Evolutionary conservation across 2,797 vertebrate species (phyloP).

Genomic region (Rallus crepitans): DNA sequence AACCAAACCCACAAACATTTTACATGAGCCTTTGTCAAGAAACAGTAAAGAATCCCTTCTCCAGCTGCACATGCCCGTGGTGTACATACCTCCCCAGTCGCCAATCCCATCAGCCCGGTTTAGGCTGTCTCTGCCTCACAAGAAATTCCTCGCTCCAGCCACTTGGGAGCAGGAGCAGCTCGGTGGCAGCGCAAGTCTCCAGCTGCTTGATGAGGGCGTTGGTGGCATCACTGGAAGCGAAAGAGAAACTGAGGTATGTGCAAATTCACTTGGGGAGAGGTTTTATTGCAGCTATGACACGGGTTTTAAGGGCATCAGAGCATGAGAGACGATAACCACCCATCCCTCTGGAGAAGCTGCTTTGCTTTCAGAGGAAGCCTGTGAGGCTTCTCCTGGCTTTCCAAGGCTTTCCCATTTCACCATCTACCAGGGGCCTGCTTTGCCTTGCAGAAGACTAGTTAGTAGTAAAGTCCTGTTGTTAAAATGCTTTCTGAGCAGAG

Average conservation of each 20-base stretch:
- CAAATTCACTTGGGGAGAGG: not conserved
- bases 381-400: not conserved
- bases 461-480: not conserved
- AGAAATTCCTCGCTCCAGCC: not conserved
- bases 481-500: not conserved
- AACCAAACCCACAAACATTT: not conserved
- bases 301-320: not conserved
- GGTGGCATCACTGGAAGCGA: not conserved
- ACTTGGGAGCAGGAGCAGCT: constrained; percentile 38
- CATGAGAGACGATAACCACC: not conserved
- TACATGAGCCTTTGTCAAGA: not conserved
- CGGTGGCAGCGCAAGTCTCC: not conserved
- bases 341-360: not conserved
- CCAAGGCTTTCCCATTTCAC: not conserved
- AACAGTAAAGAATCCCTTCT: not conserved
- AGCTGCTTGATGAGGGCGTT: not conserved
- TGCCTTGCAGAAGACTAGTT: not conserved
- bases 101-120: not conserved
- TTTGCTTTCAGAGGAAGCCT: not conserved
- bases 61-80: fast-evolving
- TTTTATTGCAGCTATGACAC: not conserved
- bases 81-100: fast-evolving
- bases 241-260: not conserved
- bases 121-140: not conserved
- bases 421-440: not conserved